Conservation (phyloP, 2,888 invertebrate genomes). For the Platycnemis pennipes region DNA sequence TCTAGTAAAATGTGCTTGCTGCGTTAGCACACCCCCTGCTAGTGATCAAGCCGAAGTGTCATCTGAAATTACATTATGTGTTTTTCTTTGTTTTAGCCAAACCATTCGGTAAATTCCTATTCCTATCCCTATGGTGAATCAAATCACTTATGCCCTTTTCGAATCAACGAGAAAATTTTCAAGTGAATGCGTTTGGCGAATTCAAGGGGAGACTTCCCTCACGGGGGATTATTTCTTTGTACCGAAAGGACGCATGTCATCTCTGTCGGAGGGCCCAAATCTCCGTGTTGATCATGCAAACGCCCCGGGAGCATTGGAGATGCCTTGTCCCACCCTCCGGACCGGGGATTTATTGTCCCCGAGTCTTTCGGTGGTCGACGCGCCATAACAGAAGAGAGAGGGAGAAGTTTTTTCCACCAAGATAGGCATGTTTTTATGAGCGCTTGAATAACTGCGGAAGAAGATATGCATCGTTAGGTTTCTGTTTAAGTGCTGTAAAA, state of each 20-base stretch:
- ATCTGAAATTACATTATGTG: no score
- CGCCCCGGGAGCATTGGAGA: neutral
- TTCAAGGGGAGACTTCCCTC: no score
- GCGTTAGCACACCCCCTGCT: no score
- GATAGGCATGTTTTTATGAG: slow-evolving; percentile 16
- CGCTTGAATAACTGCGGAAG: neutral
- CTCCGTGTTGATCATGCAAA: neutral
- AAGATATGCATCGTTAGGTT: neutral
- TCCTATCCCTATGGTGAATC: no score
- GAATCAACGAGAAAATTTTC: no score
- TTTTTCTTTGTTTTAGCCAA: no score
- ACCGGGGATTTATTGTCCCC: neutral
- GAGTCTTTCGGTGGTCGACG: neutral
- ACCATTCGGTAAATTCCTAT: no score
- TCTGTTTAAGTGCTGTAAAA: slow-evolving; percentile 6
- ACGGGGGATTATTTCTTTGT: neutral
- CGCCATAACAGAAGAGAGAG: neutral
- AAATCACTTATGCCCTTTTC: no score
- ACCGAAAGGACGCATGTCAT: neutral
- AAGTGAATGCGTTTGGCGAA: no score
- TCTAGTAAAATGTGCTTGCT: no score
- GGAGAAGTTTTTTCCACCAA: neutral
- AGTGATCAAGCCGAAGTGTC: no score
- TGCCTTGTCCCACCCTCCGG: neutral
- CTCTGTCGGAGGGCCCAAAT: neutral